Conservation (phyloP, 2,113 vertebrate genomes). For the Pluvianellus socialis region DNA sequence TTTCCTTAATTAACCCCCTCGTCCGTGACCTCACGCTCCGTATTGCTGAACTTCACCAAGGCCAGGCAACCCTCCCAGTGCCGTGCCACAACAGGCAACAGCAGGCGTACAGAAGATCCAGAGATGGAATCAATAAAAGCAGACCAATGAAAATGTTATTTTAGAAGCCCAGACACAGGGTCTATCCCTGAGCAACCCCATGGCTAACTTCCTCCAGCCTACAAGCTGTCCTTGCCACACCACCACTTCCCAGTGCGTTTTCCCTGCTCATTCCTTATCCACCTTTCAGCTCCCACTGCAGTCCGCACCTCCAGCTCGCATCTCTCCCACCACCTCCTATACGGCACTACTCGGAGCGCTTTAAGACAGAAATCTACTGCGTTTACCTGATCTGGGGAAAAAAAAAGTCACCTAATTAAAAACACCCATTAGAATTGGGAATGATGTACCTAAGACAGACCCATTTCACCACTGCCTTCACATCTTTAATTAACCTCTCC, state of each 20-base stretch:
- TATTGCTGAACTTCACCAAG: neutral
- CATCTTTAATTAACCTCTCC: neutral
- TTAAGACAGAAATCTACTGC: neutral
- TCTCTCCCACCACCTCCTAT: neutral
- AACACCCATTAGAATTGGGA: fast-evolving
- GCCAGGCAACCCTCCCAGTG: neutral
- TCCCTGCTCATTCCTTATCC: neutral
- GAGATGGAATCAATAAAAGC: neutral
- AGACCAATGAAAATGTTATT: too few relatives aligned
- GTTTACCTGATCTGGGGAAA: neutral
- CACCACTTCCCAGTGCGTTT: neutral
- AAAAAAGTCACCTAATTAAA: neutral
- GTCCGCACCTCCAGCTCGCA: neutral
- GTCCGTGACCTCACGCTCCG: fast-evolving
- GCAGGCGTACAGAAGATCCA: neutral
- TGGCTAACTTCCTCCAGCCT: neutral
- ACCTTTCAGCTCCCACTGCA: neutral
- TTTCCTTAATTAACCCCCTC: neutral
- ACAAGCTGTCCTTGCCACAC: fast-evolving
- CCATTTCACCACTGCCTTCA: neutral
- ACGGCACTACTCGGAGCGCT: fast-evolving
- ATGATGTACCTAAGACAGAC: neutral
- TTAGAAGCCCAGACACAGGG: neutral
- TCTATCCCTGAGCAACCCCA: neutral
- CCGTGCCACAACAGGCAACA: neutral